Evolutionary conservation across 2,113 vertebrate species (phyloP), one percentile per base, ranked within the genome.

Genomic region (Anolis sagrei): DNA sequence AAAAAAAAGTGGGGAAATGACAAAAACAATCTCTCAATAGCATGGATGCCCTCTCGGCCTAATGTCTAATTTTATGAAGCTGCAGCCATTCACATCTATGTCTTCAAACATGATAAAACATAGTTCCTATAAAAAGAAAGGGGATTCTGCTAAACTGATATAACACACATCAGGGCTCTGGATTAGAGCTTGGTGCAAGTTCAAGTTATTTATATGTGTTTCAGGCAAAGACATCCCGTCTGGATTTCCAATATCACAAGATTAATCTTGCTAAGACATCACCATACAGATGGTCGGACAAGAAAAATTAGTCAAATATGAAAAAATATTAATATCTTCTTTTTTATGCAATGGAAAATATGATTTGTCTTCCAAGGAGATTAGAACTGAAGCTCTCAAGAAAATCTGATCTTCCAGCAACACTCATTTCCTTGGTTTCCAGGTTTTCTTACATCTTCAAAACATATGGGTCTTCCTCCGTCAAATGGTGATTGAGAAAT

Each of bases 231-330:
- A 96, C 96, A 97, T 96, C 97, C 72, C 97, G 95, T 96, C 97
- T 97, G 96, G 94, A 95, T 96, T 95, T 95, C 93, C 95, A 96
- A 96, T 96, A 98, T 97, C 97, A 97, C 94, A 94, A 95, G 97
- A 98, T 98, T 98, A 97, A 98, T 98, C 97, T 97, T 96, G 96
- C 96, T 97, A 96, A 97, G 96, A 95, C 94, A 96, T 97, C 97
- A 95, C 96, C 95, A 95, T 97, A 97, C 97, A 98, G 97, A 98
- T 98, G 97, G 97, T 97, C 97, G 95, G 96, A 97, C 97, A 97
- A 96, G 95, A 97, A 97, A 97, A 98, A 98, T 98, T 97, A 97
- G 96, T 97, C 96, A 97, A 97, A 97, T 97, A 97, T 97, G 96
- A 97, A 97, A 97, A 97, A 97, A 96, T 39, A 80, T 58, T 82